These are phyloP conservation scores for Parauchenoglanis punctatus DNA, from an alignment of 2,797 vertebrate species.

Conservation along the genomic window DNA sequence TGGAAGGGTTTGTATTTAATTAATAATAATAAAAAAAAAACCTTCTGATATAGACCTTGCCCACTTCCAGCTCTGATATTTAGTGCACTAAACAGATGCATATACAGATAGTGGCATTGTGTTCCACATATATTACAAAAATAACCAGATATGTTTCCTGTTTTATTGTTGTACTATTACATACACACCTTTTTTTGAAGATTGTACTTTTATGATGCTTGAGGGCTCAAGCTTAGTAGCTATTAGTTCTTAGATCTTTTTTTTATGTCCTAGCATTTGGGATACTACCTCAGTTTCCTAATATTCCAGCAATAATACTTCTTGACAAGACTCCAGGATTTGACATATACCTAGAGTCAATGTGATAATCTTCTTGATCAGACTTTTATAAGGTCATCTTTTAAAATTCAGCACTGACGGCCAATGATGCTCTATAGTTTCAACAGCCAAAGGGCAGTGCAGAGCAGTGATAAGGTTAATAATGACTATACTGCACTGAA, in stretches of 20 bases:
- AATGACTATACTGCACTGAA: constrained; percentile 71
- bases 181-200: neutral
- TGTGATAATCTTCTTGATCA: constrained; percentile 19
- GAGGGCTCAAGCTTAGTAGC: neutral
- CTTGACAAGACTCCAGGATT: neutral
- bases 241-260: neutral
- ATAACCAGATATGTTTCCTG: neutral
- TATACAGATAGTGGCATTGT: neutral
- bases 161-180: neutral
- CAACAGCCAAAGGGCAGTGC: constrained; percentile 44
- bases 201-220: neutral
- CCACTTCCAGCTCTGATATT: neutral
- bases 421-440: constrained; percentile 36
- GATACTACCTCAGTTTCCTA: neutral
- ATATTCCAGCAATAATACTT: neutral
- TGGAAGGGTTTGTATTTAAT: neutral
- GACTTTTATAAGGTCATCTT: constrained; percentile 46
- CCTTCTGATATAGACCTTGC: neutral
- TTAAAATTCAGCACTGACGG: constrained; percentile 43
- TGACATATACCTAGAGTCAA: constrained; percentile 13
- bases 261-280: neutral
- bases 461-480: constrained; percentile 74
- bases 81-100: neutral
- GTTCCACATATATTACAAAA: neutral
- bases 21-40: too few relatives aligned